Base-by-base conservation (phyloP, 1,140 invertebrate genomes). In the Triops longicaudatus region DNA sequence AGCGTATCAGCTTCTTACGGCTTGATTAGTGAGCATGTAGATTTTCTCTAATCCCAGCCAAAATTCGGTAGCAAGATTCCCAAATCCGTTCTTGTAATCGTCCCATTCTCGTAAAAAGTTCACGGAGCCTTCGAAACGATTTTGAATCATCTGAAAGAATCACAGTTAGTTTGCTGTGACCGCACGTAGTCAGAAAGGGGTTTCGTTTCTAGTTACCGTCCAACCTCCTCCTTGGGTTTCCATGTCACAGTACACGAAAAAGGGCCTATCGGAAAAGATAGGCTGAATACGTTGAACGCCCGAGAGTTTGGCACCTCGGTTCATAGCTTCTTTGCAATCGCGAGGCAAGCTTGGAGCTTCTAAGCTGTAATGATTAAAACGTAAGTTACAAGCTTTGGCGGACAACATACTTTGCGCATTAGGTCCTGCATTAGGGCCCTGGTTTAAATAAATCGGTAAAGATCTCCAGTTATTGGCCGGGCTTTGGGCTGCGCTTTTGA, bases 151-250 rank as follows among this genome's bases (percentile, higher is more conserved):
- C 84, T 84, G 74, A 63, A 75, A 76, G 78, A 73, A 28, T n/a
- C 14, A 43, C 31, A 22, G 42, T 72, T 26, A 77, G n/a, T n/a
- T 27, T 74, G n/a, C n/a, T n/a, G n/a, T n/a, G n/a, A n/a, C n/a
- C n/a, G n/a, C n/a, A n/a, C n/a, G n/a, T n/a, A n/a, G n/a, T n/a
- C n/a, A n/a, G n/a, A n/a, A n/a, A n/a, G n/a, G n/a, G n/a, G n/a
- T n/a, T 22, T 41, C 26, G 17, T 14, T 14, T 27, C n/a, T 9
- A 9, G 87, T 90, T 87, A 97, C 93, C 82, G 94, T 97, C 95
- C 95, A 97, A 76, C 96, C 96, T 11, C 95, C 95, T 79, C 94
- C 93, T 63, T 92, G 90, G 26, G 92, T 88, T 82, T 94, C 92
- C 86, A 97, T 94, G 82, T 97, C 93, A 83, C 95, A 98, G 82